Percentiles rank a stretch among this genome's conserved stretches.
These are phyloP conservation scores for Nemurella pictetii DNA, from an alignment of 2,888 invertebrate species.

Conservation along the genomic window DNA sequence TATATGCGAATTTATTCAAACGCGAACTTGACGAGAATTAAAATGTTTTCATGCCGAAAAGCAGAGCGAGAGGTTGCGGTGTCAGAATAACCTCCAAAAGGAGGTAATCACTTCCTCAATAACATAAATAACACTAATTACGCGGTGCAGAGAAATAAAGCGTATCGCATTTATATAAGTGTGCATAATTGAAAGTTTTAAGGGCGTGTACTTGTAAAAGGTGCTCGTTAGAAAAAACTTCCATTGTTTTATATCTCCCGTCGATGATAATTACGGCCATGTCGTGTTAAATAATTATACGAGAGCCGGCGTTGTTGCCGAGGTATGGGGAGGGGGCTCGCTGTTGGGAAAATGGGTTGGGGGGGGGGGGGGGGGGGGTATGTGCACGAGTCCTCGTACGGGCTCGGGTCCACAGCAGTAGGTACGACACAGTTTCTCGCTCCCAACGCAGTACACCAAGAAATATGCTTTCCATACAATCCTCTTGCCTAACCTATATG, in stretches of 20 bases:
- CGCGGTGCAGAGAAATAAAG: background rate
- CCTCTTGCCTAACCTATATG: no score
- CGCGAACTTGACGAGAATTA: background rate
- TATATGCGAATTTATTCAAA: background rate
- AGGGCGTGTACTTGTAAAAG: constrained; percentile 6
- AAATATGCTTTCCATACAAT: no score
- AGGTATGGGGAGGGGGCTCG: background rate
- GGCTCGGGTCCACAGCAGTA: background rate
- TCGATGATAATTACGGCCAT: background rate
- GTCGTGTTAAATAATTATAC: background rate
- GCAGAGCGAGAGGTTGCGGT: background rate
- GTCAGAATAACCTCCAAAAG: background rate
- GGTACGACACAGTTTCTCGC: background rate
- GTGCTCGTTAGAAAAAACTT: background rate
- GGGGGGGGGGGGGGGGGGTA: background rate
- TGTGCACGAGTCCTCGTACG: background rate
- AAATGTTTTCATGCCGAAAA: background rate
- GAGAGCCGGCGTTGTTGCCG: background rate
- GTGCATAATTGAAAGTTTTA: constrained; percentile 4
- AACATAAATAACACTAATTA: background rate
- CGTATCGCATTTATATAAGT: background rate
- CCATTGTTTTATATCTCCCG: background rate
- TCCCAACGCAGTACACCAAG: background rate
- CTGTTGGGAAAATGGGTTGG: no score
- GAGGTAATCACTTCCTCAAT: background rate